A percentile compares a stretch with the other conserved stretches of the same genome.
These are phyloP conservation scores for Hydrotaea diabolus DNA, from an alignment of 2,888 invertebrate genomes.

Conservation along the genomic window DNA sequence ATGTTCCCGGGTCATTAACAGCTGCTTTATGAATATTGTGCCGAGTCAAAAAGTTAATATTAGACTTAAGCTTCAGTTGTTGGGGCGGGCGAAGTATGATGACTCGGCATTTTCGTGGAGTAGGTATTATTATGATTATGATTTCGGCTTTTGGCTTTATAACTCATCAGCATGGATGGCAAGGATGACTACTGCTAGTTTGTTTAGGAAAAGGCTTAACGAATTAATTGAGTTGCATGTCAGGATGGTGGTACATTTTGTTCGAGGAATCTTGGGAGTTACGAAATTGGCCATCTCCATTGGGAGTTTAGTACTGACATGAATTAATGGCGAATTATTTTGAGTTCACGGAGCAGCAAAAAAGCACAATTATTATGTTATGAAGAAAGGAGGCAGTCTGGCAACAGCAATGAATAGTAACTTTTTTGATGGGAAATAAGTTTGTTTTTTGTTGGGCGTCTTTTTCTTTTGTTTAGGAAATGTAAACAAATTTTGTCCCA, in stretches of 20 bases:
- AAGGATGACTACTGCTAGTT: not conserved
- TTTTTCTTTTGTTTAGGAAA: too few species aligned
- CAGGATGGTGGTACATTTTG: not conserved
- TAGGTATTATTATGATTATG: slow-evolving; percentile 17
- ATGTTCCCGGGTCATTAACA: slow-evolving; percentile 64
- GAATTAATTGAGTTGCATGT: slow-evolving; percentile 23
- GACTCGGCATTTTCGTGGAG: slow-evolving; percentile 28
- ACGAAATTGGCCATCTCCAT: not conserved
- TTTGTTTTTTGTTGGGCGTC: not conserved
- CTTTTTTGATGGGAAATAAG: too few species aligned
- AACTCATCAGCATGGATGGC: not conserved
- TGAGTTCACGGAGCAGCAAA: not conserved
- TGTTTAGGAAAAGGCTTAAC: slow-evolving; percentile 28
- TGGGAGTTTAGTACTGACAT: not conserved
- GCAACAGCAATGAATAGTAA: not conserved
- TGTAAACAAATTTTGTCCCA: not conserved
- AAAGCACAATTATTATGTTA: not conserved
- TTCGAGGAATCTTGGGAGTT: too few species aligned
- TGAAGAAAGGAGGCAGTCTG: too few species aligned
- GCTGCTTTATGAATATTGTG: slow-evolving; percentile 48
- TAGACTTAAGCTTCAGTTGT: slow-evolving; percentile 31
- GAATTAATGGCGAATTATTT: not conserved
- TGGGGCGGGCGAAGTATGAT: slow-evolving; percentile 38
- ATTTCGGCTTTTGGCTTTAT: not conserved
- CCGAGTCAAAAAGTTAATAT: slow-evolving; percentile 59